These are phyloP conservation scores for Mohoua ochrocephala DNA, from an alignment of 2,113 vertebrate genomes.

Conservation along the genomic window DNA sequence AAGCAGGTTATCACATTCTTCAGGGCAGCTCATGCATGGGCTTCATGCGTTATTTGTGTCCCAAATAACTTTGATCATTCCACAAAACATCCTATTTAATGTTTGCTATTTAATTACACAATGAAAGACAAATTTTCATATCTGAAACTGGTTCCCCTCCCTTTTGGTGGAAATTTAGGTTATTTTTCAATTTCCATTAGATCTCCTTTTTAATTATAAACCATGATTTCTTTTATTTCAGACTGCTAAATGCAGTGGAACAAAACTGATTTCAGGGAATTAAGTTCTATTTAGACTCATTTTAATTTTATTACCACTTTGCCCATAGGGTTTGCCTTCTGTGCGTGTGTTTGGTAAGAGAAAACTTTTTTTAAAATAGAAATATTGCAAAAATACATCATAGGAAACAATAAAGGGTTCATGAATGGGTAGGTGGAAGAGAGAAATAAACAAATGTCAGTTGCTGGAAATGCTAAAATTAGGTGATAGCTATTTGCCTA, in stretches of 20 bases:
- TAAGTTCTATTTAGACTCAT: conserved; percentile 17
- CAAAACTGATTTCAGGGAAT: conserved; percentile 29
- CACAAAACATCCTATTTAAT: neutral
- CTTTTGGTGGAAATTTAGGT: neutral
- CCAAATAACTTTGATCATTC: neutral
- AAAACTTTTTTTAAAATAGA: neutral
- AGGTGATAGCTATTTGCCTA: neutral
- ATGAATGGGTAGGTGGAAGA: neutral
- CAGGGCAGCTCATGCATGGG: fast-evolving
- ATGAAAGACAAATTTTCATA: neutral
- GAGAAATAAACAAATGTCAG: neutral
- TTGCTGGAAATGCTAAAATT: neutral
- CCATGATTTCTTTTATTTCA: neutral
- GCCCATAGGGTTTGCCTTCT: neutral
- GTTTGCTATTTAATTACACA: neutral
- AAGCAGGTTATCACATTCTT: neutral
- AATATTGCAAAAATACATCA: neutral
- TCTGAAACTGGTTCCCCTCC: neutral
- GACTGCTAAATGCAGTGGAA: conserved; percentile 33
- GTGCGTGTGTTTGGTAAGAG: neutral
- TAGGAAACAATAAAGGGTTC: neutral
- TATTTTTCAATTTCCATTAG: neutral
- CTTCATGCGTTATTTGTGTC: neutral
- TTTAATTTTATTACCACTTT: conserved; percentile 30
- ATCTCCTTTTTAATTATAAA: neutral